Base-by-base conservation (phyloP, 2,888 invertebrate species). In the Margaritifera margaritifera region DNA sequence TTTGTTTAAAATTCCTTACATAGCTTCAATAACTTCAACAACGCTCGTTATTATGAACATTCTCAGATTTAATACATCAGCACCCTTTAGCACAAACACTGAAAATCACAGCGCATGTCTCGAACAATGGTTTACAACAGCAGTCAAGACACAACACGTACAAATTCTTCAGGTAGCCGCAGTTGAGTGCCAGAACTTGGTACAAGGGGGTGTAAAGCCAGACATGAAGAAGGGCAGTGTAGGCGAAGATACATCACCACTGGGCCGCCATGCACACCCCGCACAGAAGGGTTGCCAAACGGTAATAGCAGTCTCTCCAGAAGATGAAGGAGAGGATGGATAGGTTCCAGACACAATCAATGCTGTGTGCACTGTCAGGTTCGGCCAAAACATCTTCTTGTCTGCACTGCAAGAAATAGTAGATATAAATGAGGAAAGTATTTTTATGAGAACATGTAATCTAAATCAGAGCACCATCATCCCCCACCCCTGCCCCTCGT, bases 121-220 rank as follows among this genome's bases (percentile, higher is more conserved):
- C 79, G 69, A 79, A 86, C 52, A 79, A 55, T 0, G 86, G 86
- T 25, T 83, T 83, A 1, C 78, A 25, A 31, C 71, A 81, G 66
- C 84, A 85, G 65, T 93, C 93, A 86, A 94, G 68, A 64, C 85
- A 82, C 20, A 79, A 64, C 6, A 93, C 90, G 91, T 92, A 71
- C 59, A 79, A 53, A 31, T 72, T 78, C 76, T 78, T 73, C 61
- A 74, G 15, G 53, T 69, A 78, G 18, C 76, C 79, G 55, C 81
- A 78, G 85, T 92, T 92, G 82, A 94, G 93, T 89, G 93, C 93
- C 88, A 93, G 91, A 72, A 89, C 92, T 69, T 94, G 92, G 62
- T 94, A 89, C 72, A 92, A 92, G 0, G 94, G 94, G 0, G 92
- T 93, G 25, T 93, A 90, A 85, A 93, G 94, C 94, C 94, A 94